Conservation (phyloP, 2,797 vertebrate genomes). For the Natrix natrix region DNA sequence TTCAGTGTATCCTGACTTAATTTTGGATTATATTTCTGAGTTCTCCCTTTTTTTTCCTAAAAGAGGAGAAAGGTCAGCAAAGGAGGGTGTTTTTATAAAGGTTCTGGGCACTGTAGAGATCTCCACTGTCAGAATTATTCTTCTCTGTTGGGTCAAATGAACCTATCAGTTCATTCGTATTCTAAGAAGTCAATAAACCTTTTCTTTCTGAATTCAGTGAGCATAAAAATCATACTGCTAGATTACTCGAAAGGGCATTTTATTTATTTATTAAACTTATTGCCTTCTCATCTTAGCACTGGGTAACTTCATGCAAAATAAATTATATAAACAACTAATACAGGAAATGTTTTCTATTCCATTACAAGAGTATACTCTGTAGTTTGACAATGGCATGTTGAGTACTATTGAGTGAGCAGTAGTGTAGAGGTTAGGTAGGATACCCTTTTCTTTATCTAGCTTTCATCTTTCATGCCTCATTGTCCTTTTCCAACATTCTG, state of each 20-base stretch:
- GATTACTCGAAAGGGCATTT: background rate
- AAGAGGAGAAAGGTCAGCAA: background rate
- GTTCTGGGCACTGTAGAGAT: background rate
- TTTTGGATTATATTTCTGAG: background rate
- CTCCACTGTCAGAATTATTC: background rate
- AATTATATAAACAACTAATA: background rate
- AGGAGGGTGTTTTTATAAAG: background rate
- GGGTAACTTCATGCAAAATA: background rate
- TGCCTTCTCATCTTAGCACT: background rate
- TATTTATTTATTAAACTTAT: background rate
- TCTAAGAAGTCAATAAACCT: constrained; percentile 6
- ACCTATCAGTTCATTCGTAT: constrained; percentile 2
- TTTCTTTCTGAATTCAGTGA: background rate
- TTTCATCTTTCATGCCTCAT: background rate
- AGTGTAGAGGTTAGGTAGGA: background rate
- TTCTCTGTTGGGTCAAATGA: background rate
- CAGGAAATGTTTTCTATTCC: background rate
- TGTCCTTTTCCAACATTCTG: background rate
- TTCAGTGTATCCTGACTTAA: background rate
- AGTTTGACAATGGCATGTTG: background rate
- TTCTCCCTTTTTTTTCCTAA: background rate
- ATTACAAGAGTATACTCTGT: background rate
- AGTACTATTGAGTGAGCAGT: background rate
- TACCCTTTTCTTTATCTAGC: background rate
- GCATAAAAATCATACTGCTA: background rate